Conservation (phyloP, 2,888 invertebrate species). For the Lepidochrysops patricia region DNA sequence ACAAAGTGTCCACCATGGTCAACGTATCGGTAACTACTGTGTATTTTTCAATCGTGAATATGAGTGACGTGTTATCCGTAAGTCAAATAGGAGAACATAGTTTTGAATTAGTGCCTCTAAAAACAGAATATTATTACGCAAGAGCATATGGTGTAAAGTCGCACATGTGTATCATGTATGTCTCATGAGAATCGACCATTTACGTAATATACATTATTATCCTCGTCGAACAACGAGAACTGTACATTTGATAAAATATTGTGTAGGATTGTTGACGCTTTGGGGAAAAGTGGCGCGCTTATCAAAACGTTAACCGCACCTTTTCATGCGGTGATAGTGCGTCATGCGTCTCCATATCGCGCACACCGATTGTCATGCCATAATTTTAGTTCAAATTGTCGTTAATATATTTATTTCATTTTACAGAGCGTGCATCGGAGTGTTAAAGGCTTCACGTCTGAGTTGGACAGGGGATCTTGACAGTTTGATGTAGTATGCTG, state of each 20-base stretch:
- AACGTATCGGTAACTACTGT: conserved; percentile 11
- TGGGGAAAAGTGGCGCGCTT: conserved; percentile 66
- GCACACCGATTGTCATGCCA: conserved; percentile 52
- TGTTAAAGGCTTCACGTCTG: conserved; percentile 56
- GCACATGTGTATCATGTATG: conserved; percentile 56
- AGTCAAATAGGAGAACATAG: background rate
- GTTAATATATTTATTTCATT: conserved; percentile 35
- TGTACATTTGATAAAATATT: conserved; percentile 44
- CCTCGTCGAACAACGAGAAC: conserved; percentile 36
- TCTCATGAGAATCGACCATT: conserved; percentile 29
- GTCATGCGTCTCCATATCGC: conserved; percentile 45
- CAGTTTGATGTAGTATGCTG: conserved; percentile 62
- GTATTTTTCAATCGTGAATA: background rate
- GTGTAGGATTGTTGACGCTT: conserved; percentile 55
- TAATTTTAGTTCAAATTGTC: conserved; percentile 32
- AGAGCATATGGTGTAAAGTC: conserved; percentile 51
- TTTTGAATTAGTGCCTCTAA: conserved; percentile 18
- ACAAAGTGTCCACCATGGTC: conserved; percentile 15
- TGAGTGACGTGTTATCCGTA: background rate
- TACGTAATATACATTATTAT: conserved; percentile 32
- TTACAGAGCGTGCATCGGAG: conserved; percentile 35
- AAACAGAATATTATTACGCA: conserved; percentile 51
- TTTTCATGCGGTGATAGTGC: conserved; percentile 65
- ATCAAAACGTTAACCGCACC: conserved; percentile 70
- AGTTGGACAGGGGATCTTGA: conserved; percentile 76